A percentile compares a stretch with the other conserved stretches of the same genome.
These are phyloP conservation scores for Acrocephalus arundinaceus DNA, from an alignment of 2,113 vertebrate genomes.

Conservation along the genomic window DNA sequence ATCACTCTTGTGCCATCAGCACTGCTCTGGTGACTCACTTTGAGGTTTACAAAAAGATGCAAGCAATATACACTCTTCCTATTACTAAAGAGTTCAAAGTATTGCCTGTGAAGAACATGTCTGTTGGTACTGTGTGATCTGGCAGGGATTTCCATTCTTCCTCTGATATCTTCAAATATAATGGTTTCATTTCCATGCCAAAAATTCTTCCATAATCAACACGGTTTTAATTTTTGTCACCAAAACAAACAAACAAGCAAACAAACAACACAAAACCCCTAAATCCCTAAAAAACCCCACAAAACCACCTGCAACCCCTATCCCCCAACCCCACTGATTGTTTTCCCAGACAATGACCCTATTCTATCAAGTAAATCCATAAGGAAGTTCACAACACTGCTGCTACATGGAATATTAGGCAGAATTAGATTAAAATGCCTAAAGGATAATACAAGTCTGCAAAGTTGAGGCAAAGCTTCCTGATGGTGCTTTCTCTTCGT, in stretches of 20 bases:
- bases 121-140: neutral
- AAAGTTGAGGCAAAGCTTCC: neutral
- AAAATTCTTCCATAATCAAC: neutral
- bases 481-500: neutral
- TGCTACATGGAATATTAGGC: neutral
- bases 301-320: neutral
- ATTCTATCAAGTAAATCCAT: neutral
- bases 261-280: neutral
- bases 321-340: accelerated
- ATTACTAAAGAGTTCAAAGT: neutral
- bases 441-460: neutral
- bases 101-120: neutral
- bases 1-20: neutral
- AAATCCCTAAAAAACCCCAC: neutral
- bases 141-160: neutral
- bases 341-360: neutral
- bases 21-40: neutral
- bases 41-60: neutral
- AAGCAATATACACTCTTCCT: neutral
- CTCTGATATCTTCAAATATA: neutral
- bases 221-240: neutral
- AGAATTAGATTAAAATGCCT: neutral
- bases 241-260: neutral
- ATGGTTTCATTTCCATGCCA: neutral
- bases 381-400: neutral